These are phyloP conservation scores for Neopipo cinnamomea DNA, from an alignment of 2,113 vertebrate species.

Conservation along the genomic window DNA sequence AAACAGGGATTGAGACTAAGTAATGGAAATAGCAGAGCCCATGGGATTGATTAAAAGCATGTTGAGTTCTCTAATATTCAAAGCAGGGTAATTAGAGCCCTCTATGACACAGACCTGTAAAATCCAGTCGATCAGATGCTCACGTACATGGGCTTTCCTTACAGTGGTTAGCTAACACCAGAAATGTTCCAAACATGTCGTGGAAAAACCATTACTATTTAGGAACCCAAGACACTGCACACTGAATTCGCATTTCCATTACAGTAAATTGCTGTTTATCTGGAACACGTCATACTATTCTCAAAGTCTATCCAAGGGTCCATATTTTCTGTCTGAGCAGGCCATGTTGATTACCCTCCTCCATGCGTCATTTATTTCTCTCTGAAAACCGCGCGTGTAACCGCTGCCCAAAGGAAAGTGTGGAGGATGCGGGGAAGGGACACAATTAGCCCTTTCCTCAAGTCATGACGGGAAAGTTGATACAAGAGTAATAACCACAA, in stretches of 20 bases:
- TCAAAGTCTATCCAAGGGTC: neutral
- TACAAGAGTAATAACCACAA: neutral
- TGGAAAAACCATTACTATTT: constrained; percentile 23
- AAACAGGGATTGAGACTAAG: neutral
- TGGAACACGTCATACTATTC: neutral
- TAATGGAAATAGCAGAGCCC: constrained; percentile 26
- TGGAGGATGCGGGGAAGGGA: neutral
- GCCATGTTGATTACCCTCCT: constrained; percentile 1
- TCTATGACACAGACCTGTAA: neutral
- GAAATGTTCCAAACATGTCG: constrained; percentile 2
- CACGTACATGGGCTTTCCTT: constrained; percentile 25
- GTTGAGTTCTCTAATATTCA: constrained; percentile 14
- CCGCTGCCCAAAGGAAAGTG: neutral
- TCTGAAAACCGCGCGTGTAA: neutral
- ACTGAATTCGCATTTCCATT: neutral
- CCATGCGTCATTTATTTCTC: neutral
- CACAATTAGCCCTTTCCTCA: neutral
- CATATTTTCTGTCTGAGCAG: neutral
- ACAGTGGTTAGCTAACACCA: neutral
- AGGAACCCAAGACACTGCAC: neutral
- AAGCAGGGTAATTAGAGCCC: neutral
- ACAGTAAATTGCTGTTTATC: neutral
- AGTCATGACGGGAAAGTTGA: neutral
- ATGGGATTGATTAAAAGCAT: neutral
- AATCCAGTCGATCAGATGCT: constrained; percentile 9